Conservation (phyloP, 2,113 vertebrate genomes). For the Platysteira castanea region DNA sequence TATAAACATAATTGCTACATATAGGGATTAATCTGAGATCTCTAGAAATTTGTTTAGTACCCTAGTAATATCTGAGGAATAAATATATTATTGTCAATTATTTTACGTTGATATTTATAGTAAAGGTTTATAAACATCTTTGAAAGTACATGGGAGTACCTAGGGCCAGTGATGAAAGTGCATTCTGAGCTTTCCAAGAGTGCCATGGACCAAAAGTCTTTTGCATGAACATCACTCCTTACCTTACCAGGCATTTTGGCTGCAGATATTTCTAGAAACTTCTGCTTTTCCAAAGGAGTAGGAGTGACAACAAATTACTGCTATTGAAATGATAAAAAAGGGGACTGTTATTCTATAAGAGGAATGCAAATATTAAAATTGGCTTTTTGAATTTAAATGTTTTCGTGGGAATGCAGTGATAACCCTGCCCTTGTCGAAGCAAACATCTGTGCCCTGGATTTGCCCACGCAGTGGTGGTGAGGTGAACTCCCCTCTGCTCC, state of each 20-base stretch:
- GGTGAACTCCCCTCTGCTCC: neutral
- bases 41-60: neutral
- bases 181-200: neutral
- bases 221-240: neutral
- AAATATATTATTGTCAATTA: neutral
- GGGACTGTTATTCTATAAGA: neutral
- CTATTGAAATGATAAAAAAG: neutral
- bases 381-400: neutral
- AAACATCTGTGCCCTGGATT: neutral
- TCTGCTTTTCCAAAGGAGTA: neutral
- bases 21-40: neutral
- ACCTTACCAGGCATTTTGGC: neutral
- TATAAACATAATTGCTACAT: neutral
- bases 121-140: neutral
- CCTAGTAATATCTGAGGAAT: neutral
- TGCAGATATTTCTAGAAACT: neutral
- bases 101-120: neutral
- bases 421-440: neutral
- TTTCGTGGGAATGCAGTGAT: neutral
- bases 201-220: neutral
- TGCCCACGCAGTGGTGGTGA: neutral
- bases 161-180: neutral
- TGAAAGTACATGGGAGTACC: neutral
- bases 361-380: neutral
- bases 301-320: neutral